Evolutionary conservation across 2,797 vertebrate species (phyloP).

Genomic region (Neosilurus mollespiculum): DNA sequence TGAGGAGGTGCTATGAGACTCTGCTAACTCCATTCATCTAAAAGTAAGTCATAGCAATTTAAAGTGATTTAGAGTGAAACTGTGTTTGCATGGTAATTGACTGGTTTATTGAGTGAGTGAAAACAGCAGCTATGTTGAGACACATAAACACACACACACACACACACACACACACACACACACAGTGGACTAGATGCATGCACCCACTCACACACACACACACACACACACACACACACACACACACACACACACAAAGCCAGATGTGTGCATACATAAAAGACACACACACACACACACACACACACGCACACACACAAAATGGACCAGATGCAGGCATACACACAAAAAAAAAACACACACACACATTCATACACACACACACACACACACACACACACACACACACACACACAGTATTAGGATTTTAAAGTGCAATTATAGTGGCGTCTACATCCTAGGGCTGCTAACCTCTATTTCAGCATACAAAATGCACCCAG

Average conservation of each 20-base stretch:
- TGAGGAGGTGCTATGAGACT: slow-evolving; percentile 32
- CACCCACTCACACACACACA: too few relatives aligned
- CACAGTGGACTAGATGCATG: too few relatives aligned
- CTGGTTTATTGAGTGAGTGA: slow-evolving; percentile 51
- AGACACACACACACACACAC: not conserved
- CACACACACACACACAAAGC: too few relatives aligned
- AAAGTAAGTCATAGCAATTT: slow-evolving; percentile 46
- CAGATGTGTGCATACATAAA: too few relatives aligned
- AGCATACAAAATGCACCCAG: slow-evolving; percentile 11
- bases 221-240: too few relatives aligned
- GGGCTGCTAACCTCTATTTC: slow-evolving; percentile 34
- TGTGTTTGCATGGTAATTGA: slow-evolving; percentile 66
- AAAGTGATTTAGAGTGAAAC: slow-evolving; percentile 64
- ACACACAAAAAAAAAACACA: not conserved
- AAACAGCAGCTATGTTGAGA: slow-evolving; percentile 62
- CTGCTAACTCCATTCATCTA: slow-evolving; percentile 55
- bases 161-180: too few relatives aligned
- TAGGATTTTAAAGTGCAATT: slow-evolving; percentile 26
- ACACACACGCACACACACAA: not conserved
- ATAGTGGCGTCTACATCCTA: slow-evolving; percentile 12
- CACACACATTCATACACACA: too few relatives aligned
- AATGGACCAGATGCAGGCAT: not conserved
- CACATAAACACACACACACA: too few relatives aligned
- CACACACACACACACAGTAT: slow-evolving; percentile 26
- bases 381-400: slow-evolving; percentile 31